Evolutionary conservation across 2,113 vertebrate species (phyloP), one percentile per base, ranked within the genome.

Genomic region (Colaptes auratus): DNA sequence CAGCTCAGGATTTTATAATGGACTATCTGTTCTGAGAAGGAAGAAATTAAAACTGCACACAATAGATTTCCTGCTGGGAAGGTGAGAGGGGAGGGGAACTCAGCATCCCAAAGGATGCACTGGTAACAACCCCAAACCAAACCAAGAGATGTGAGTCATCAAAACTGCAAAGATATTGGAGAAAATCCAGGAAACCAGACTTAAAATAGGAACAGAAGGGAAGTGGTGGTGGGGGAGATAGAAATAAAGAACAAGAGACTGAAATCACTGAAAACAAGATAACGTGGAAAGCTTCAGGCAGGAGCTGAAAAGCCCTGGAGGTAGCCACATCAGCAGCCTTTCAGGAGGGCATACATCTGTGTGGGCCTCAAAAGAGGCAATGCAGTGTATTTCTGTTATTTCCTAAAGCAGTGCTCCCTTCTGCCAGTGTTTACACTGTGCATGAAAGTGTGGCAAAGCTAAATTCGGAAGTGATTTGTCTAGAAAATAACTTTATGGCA

Each of bases 1-100:
- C 63, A 87, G 53, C 33, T 78, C 36, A 86, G 33, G 42, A 90
- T 69, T 81, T 93, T 77, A 61, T 67, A 76, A 35, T 20, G 16
- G 31, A 35, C 35, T 93, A 44, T 71, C 60, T 52, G 31, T 78
- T 88, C 69, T 67, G 65, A 88, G 60, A 83, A 88, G 95, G 90
- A 96, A 94, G 69, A 92, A 64, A 88, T 92, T 86, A 94, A 86
- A 90, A 48, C 69, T 35, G 60, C 24, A 86, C 52, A 94, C 93
- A 95, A 96, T 91, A 78, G 95, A 90, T 48, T 96, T 96, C 93
- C 95, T 94, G 69, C 56, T 44, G 61, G 25, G 82, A 63, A 94
- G 92, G 88, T 93, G 69, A 96, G 79, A 83, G 36, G 36, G 35
- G 31, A 88, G 15, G 58, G 67, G 52, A 95, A 66, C 64, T 71